phyloP scores from a whole-genome alignment of 2,113 vertebrate species.

The Ornithorhynchus anatinus region DNA sequence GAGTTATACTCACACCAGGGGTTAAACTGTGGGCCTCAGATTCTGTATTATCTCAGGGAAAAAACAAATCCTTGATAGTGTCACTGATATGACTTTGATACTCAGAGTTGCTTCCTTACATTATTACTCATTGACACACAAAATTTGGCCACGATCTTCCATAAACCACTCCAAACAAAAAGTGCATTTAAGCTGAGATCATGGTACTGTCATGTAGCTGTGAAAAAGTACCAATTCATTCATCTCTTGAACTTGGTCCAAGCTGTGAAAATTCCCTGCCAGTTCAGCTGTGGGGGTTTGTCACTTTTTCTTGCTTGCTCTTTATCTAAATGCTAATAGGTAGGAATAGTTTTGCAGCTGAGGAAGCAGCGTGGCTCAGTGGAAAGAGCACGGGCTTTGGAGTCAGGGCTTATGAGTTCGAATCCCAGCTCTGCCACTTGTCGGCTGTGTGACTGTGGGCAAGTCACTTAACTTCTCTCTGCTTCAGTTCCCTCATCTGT shows the following conservation, averaged over 20 bases:
- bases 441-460: no score
- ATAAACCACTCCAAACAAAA: constrained; percentile 14
- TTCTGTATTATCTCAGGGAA: background rate
- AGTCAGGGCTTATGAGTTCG: no score
- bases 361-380: no score
- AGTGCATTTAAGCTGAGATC: constrained; percentile 25
- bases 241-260: background rate
- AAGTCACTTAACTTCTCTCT: no score
- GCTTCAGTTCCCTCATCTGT: no score
- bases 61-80: background rate
- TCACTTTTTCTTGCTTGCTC: background rate
- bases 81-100: background rate
- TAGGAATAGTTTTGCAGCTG: background rate
- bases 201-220: background rate
- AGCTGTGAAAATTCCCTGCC: background rate
- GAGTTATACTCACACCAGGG: background rate
- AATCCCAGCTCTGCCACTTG: no score
- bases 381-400: no score
- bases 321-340: background rate
- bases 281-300: background rate
- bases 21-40: background rate
- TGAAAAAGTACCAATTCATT: background rate
- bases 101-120: constrained; percentile 12
- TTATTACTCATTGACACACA: constrained; percentile 35
- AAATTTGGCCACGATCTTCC: constrained; percentile 33